Conservation (phyloP, 1,140 invertebrate genomes). For the Druon quercuslanigerum region DNA sequence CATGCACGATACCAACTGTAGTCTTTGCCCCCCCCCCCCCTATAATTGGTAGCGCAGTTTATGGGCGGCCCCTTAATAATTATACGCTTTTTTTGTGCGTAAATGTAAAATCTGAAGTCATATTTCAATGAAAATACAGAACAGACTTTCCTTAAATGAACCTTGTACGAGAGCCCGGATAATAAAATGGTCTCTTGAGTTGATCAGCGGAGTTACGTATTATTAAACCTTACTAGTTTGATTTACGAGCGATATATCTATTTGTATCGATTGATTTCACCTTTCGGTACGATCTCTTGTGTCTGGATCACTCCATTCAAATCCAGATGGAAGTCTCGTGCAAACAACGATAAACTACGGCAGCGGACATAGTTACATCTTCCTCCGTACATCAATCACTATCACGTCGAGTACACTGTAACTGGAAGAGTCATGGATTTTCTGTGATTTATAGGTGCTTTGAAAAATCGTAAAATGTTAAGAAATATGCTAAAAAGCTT, state of each 20-base stretch:
- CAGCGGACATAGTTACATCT: conserved; percentile 11
- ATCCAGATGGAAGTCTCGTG: background rate
- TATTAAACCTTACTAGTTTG: background rate
- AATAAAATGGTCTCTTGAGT: background rate
- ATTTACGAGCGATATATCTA: conserved; percentile 7
- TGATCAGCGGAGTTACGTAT: background rate
- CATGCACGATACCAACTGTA: too few species aligned
- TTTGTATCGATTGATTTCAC: conserved; percentile 5
- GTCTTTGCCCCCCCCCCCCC: too few species aligned
- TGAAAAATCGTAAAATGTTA: background rate
- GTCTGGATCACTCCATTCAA: conserved; percentile 13
- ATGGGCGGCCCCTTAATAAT: too few species aligned
- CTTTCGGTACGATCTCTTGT: background rate
- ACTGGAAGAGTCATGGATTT: background rate
- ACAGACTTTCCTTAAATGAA: too few species aligned
- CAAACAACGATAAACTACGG: conserved; percentile 10
- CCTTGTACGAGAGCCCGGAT: too few species aligned
- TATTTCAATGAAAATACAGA: too few species aligned
- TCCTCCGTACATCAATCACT: conserved; percentile 13
- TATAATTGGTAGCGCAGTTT: too few species aligned
- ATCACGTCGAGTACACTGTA: background rate
- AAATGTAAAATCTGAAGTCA: too few species aligned
- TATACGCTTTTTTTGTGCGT: too few species aligned
- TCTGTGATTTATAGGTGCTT: background rate
- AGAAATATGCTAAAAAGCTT: too few species aligned